Percentiles rank a stretch among this genome's conserved stretches.
Conservation (phyloP, 2,797 vertebrate species). For the Lithobates sylvaticus region DNA sequence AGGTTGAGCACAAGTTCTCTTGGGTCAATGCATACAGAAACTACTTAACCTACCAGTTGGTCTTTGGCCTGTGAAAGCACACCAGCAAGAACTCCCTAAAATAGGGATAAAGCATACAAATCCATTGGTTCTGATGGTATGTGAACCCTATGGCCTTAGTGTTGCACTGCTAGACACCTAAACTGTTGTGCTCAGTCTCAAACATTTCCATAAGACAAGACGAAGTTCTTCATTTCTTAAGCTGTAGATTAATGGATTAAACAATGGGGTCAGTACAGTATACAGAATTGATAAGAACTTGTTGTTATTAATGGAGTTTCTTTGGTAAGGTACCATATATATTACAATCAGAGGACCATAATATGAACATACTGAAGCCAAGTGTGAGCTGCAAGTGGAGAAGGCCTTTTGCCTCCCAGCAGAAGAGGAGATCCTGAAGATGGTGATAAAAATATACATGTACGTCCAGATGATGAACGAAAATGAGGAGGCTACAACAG, state of each 20-base stretch:
- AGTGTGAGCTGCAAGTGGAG: slow-evolving; percentile 64
- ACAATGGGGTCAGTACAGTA: slow-evolving; percentile 63
- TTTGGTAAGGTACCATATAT: slow-evolving; percentile 59
- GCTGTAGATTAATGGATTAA: slow-evolving; percentile 65
- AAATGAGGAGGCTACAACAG: slow-evolving; percentile 40
- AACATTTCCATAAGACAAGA: slow-evolving; percentile 12
- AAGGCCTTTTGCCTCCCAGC: slow-evolving; percentile 62
- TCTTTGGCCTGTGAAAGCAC: no score
- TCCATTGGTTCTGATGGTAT: no score
- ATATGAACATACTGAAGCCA: slow-evolving; percentile 59
- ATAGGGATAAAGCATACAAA: no score
- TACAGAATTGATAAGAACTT: slow-evolving; percentile 57
- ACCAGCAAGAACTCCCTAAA: no score
- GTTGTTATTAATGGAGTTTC: slow-evolving; percentile 32
- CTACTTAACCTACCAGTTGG: no score
- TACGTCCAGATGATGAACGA: slow-evolving; percentile 49
- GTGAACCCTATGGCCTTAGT: no score
- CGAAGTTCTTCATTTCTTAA: slow-evolving; percentile 63
- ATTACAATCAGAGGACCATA: slow-evolving; percentile 61
- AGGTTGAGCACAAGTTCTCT: no score
- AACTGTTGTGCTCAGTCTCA: not conserved
- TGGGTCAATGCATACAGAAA: no score
- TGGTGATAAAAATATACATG: slow-evolving; percentile 35
- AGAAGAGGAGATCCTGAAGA: slow-evolving; percentile 31
- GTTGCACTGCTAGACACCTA: no score